Evolutionary conservation across 2,888 invertebrate species (phyloP).

Genomic region (Scotopteryx bipunctaria): DNA sequence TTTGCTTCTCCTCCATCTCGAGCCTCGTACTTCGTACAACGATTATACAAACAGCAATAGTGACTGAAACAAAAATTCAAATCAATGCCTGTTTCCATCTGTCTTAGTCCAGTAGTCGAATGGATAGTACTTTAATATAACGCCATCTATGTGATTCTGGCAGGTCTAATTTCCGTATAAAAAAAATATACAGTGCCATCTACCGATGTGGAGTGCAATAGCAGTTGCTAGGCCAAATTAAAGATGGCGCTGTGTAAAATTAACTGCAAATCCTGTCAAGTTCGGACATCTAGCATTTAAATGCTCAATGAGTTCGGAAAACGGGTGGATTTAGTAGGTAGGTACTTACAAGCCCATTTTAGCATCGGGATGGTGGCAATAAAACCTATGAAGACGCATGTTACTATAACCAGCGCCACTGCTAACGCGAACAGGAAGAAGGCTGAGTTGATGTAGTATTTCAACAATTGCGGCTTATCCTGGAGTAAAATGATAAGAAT

Average conservation of each 20-base stretch:
- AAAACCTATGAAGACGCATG: conserved; percentile 65
- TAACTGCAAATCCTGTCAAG: too few species aligned
- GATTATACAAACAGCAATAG: conserved; percentile 60
- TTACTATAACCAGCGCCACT: conserved; percentile 57
- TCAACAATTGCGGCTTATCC: conserved; percentile 56
- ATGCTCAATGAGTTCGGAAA: too few species aligned
- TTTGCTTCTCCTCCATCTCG: conserved; percentile 63
- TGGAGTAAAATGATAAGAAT: conserved; percentile 45
- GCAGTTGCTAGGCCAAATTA: too few species aligned
- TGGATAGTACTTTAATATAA: neutral
- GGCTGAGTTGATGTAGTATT: conserved; percentile 58
- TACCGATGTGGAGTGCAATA: neutral
- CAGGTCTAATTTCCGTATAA: too few species aligned
- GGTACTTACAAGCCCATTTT: conserved; percentile 69
- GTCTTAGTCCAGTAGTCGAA: too few species aligned
- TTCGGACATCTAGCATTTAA: neutral
- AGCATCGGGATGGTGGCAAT: conserved; percentile 58
- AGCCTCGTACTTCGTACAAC: conserved; percentile 66
- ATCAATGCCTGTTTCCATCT: too few species aligned
- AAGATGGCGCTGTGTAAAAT: neutral
- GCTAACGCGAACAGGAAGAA: conserved; percentile 57
- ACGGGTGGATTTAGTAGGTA: neutral
- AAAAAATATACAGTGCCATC: neutral
- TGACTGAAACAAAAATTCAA: conserved; percentile 57
- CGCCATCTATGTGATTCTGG: conserved; percentile 7